Evolutionary conservation across 2,113 vertebrate genomes (phyloP).

Genomic region (Onychorhynchus coronatus): DNA sequence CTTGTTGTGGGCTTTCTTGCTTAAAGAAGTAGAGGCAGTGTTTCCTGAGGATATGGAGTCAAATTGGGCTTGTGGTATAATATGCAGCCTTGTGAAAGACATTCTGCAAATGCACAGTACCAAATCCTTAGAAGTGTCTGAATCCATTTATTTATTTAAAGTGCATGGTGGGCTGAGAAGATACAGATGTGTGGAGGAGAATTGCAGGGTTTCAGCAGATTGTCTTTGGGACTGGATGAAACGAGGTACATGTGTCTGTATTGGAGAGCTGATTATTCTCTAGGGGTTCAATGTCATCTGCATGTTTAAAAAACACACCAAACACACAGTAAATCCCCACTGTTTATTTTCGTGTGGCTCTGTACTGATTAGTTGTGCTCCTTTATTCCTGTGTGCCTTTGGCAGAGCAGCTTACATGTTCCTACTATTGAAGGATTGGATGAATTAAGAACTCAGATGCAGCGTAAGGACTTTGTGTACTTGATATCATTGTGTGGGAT

Average conservation of each 20-base stretch:
- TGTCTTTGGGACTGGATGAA: neutral
- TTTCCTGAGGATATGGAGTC: neutral
- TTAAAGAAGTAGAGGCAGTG: neutral
- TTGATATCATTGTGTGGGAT: neutral
- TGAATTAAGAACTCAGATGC: neutral
- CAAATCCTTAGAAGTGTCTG: neutral
- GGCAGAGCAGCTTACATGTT: neutral
- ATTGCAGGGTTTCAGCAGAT: neutral
- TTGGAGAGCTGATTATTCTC: neutral
- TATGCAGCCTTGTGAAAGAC: neutral
- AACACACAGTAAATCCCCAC: neutral
- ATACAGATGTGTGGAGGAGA: neutral
- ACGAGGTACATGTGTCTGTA: neutral
- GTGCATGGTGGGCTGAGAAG: neutral
- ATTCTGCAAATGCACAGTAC: neutral
- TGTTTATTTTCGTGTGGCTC: neutral
- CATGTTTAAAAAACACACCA: neutral
- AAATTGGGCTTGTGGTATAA: neutral
- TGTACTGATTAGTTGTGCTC: neutral
- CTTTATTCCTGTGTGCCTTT: neutral
- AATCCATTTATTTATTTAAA: neutral
- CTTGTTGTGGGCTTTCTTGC: neutral
- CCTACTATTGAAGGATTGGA: neutral
- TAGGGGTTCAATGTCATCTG: neutral
- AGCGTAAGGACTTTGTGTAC: neutral